phyloP scores from a whole-genome alignment of 2,888 invertebrate genomes.

The Pseudococcus jackbeardsleyi region DNA sequence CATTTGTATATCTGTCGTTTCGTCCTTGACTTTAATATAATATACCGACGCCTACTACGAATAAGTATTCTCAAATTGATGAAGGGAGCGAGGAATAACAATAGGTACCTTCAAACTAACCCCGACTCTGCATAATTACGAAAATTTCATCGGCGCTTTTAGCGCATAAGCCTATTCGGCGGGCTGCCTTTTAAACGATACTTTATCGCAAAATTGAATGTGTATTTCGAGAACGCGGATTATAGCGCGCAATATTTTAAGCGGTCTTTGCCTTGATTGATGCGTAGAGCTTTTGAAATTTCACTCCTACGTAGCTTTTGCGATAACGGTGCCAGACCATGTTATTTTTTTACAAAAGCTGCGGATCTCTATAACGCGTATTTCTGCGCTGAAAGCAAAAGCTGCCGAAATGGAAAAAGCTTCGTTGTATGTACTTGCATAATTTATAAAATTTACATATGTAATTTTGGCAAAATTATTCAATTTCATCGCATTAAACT shows the following conservation, averaged over 20 bases:
- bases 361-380: background rate
- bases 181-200: slow-evolving; percentile 10
- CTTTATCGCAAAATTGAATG: slow-evolving; percentile 40
- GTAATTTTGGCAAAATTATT: too few relatives aligned
- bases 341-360: background rate
- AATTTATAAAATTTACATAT: too few relatives aligned
- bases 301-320: background rate
- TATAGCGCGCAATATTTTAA: slow-evolving; percentile 16
- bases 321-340: background rate
- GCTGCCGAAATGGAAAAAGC: too few relatives aligned
- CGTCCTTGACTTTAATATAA: too few relatives aligned
- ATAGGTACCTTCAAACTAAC: background rate
- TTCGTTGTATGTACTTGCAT: too few relatives aligned
- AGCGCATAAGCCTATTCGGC: background rate
- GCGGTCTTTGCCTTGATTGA: slow-evolving; percentile 27
- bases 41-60: too few relatives aligned
- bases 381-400: too few relatives aligned
- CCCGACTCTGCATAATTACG: background rate
- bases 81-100: too few relatives aligned
- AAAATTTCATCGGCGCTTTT: slow-evolving; percentile 10
- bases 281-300: slow-evolving; percentile 28
- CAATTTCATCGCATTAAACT: too few relatives aligned
- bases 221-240: slow-evolving; percentile 34
- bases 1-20: too few relatives aligned
- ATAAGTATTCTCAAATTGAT: too few relatives aligned